These are phyloP conservation scores for Pachyramphus minor DNA, from an alignment of 2,113 vertebrate species.

Conservation along the genomic window DNA sequence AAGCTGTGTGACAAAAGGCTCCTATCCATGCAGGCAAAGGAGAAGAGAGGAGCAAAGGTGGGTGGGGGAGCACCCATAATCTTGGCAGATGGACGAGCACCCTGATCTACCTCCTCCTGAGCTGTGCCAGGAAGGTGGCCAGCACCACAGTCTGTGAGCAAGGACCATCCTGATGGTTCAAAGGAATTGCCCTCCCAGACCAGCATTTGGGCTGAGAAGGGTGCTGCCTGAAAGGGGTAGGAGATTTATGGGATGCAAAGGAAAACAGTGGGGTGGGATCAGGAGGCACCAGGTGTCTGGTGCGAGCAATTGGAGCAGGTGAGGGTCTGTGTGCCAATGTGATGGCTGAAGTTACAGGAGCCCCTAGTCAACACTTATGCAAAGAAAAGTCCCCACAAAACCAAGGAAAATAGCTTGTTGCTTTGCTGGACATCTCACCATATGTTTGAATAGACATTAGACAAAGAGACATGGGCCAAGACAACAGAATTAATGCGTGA, in stretches of 20 bases:
- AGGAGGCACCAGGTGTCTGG: neutral
- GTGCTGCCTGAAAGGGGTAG: fast-evolving
- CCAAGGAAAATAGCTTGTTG: neutral
- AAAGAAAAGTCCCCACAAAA: neutral
- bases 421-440: neutral
- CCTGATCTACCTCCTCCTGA: neutral
- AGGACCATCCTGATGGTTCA: fast-evolving
- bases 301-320: neutral
- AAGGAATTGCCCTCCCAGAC: neutral
- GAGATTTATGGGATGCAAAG: neutral
- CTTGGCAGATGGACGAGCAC: neutral
- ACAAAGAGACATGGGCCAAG: neutral
- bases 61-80: neutral
- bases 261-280: neutral
- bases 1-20: neutral
- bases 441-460: neutral
- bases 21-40: neutral
- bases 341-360: neutral
- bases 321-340: neutral
- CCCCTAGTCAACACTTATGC: too few relatives aligned
- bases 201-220: neutral
- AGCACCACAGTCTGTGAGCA: neutral
- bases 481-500: neutral
- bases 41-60: neutral
- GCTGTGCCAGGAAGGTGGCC: neutral